These are phyloP conservation scores for Leptinotarsa texana DNA, from an alignment of 1,140 invertebrate species.

Conservation along the genomic window DNA sequence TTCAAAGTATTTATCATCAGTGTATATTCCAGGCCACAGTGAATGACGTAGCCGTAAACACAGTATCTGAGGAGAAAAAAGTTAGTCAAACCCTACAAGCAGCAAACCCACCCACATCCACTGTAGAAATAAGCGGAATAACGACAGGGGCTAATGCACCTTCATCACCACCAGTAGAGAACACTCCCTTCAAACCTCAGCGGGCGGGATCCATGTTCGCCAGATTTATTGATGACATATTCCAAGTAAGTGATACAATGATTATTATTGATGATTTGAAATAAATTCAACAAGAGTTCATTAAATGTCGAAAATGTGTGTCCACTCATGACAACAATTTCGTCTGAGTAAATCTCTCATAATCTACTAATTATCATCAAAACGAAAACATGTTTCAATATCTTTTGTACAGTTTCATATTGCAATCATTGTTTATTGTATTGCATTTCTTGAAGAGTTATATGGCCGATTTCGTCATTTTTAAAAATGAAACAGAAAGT, in stretches of 20 bases:
- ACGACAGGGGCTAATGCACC: constrained; percentile 41
- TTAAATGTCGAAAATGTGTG: too few species aligned
- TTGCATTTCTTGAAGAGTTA: too few species aligned
- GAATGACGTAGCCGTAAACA: constrained; percentile 44
- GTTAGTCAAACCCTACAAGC: constrained; percentile 9
- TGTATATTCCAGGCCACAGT: constrained; percentile 40
- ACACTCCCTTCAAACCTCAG: constrained; percentile 46
- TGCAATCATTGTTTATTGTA: too few species aligned
- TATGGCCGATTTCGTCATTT: too few species aligned
- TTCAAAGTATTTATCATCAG: not conserved
- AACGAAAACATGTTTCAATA: too few species aligned
- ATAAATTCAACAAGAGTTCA: too few species aligned
- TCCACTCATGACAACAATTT: too few species aligned
- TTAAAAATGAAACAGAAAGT: too few species aligned
- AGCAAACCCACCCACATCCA: constrained; percentile 25
- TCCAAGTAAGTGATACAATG: constrained; percentile 39
- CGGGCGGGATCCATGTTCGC: constrained; percentile 48
- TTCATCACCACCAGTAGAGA: constrained; percentile 24
- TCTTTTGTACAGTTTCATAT: too few species aligned
- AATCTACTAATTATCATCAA: too few species aligned
- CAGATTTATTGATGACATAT: constrained; percentile 50
- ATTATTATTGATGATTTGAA: too few species aligned
- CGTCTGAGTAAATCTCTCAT: too few species aligned
- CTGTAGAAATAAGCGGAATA: constrained; percentile 44
- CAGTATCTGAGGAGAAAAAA: constrained; percentile 40